phyloP scores from a whole-genome alignment of 1,140 invertebrate species.

The Akabosia matsudoensis region DNA sequence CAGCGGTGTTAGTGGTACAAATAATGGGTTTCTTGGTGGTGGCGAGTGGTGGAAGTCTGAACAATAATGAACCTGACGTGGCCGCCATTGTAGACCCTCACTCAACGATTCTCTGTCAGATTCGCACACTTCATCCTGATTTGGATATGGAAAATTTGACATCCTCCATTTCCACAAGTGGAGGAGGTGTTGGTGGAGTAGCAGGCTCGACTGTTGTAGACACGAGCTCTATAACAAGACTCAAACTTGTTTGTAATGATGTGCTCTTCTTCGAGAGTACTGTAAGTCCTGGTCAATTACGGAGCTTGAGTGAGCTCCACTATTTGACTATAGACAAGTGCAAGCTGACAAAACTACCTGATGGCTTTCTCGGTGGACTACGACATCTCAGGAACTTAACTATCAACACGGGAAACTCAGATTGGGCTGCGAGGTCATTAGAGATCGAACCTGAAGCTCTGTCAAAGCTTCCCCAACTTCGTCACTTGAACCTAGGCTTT shows the following conservation, averaged over 20 bases:
- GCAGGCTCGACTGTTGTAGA: not conserved
- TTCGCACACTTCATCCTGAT: constrained; percentile 42
- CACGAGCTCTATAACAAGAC: constrained; percentile 49
- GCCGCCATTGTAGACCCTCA: constrained; percentile 19
- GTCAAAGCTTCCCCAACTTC: constrained; percentile 63
- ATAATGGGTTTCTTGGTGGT: not conserved
- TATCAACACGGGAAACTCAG: constrained; percentile 71
- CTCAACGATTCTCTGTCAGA: constrained; percentile 39
- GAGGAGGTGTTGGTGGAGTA: not conserved
- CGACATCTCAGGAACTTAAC: constrained; percentile 64
- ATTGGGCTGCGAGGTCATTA: constrained; percentile 74
- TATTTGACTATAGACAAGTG: constrained; percentile 72
- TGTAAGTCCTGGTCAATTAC: constrained; percentile 51
- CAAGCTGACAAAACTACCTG: constrained; percentile 70
- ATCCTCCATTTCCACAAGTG: constrained; percentile 15
- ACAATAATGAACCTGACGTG: not conserved
- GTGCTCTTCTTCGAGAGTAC: constrained; percentile 74
- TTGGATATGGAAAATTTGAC: constrained; percentile 44
- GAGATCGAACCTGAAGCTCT: constrained; percentile 69
- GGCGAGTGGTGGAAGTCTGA: not conserved
- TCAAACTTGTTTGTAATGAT: constrained; percentile 73
- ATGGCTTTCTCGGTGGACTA: constrained; percentile 64
- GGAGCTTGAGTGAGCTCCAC: constrained; percentile 55
- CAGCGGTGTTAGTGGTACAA: constrained; percentile 20
- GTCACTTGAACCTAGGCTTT: constrained; percentile 68